Base-by-base conservation (phyloP, 2,797 vertebrate genomes). In the Fundulus diaphanus region DNA sequence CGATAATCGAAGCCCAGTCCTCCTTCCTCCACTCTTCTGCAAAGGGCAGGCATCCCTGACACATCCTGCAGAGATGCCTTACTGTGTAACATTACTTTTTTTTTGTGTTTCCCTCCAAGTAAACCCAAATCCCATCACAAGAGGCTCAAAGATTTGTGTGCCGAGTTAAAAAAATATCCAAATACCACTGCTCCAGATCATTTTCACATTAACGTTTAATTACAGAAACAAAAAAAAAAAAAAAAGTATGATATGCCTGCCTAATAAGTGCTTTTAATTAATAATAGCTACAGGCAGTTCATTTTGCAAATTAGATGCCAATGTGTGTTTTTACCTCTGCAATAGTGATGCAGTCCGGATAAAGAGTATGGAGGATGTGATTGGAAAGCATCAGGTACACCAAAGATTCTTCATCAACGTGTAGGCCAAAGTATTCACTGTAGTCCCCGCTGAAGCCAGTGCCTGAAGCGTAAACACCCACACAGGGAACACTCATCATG, bases 31-130 rank as follows among this genome's bases (percentile, higher is more conserved):
- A 97, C 84, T 5, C 93, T 94, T 79, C 96, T 96, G 89, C 98
- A 99, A 61, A 99, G 88, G 70, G 97, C 96, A n/a, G 98, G 98
- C 97, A 99, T 99, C 82, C 98, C 98, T 33, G 98, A 99, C 73
- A 99, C 98, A 80, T 99, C 98, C 98, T 99, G 85, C 72, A 59
- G 76, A 86, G 70, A 89, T 77, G 73, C 82, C 70, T 74, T n/a
- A 83, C 68, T 40, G 59, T 80, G 76, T 85, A 67, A 84, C 72
- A 77, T 73, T 61, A 79, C 67, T 78, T 85, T 80, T n/a, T n/a
- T n/a, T 79, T 75, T n/a, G 61, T 49, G 54, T 79, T 82, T 88
- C 65, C 78, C 61, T 67, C 68, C 74, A 66, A 68, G 72, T 71
- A 73, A 35, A 66, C 61, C 63, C 68, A 42, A 83, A 82, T 80